phyloP scores from a whole-genome alignment of 2,888 invertebrate species.

The Adelphocoris suturalis region DNA sequence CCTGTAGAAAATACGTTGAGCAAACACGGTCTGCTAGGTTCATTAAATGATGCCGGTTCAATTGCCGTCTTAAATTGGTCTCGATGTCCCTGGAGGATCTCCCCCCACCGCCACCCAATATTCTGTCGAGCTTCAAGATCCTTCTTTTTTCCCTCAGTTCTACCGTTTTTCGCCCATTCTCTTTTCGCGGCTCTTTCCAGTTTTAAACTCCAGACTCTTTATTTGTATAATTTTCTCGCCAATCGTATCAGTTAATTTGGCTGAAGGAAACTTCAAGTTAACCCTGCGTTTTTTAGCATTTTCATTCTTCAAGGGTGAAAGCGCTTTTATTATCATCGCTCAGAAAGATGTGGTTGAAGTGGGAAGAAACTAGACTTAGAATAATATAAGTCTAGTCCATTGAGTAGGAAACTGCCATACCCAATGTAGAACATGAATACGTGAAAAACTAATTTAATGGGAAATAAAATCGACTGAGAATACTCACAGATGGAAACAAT shows the following conservation, averaged over 20 bases:
- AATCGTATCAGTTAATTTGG: neutral
- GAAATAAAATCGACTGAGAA: no score
- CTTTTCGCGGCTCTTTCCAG: neutral
- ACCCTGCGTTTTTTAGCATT: neutral
- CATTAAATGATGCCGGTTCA: slow-evolving; percentile 66
- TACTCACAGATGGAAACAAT: no score
- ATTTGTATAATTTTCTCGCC: neutral
- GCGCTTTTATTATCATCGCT: no score
- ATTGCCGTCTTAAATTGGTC: slow-evolving; percentile 63
- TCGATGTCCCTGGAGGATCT: slow-evolving; percentile 8
- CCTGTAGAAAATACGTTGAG: slow-evolving; percentile 49
- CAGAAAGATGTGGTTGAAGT: no score
- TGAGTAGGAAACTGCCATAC: no score
- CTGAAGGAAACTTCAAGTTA: neutral
- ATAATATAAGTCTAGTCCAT: no score
- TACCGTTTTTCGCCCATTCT: slow-evolving; percentile 1
- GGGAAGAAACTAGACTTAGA: no score
- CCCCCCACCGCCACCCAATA: neutral
- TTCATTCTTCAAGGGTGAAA: no score
- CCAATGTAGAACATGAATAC: no score
- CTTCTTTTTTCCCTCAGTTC: neutral
- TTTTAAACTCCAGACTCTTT: neutral
- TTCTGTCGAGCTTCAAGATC: neutral
- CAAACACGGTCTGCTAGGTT: slow-evolving; percentile 60
- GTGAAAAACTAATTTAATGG: no score